Conservation (phyloP, 2,113 vertebrate genomes). For the Pseudorhombus dupliciocellatus region DNA sequence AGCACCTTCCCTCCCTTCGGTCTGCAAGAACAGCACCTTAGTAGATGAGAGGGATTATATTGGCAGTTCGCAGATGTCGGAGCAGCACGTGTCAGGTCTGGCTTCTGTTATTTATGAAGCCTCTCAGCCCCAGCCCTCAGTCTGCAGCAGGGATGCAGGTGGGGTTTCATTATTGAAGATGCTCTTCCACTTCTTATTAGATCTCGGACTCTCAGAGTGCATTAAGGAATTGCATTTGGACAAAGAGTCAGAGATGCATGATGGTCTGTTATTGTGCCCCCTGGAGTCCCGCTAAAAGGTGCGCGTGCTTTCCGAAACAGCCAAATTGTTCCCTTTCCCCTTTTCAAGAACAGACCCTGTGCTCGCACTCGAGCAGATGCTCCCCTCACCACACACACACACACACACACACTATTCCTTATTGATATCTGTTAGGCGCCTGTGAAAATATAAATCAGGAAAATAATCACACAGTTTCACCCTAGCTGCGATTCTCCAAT, state of each 20-base stretch:
- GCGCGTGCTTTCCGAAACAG: slow-evolving; percentile 20
- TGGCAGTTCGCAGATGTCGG: slow-evolving; percentile 70
- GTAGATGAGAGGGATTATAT: slow-evolving; percentile 71
- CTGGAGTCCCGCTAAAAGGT: slow-evolving; percentile 38
- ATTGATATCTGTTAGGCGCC: slow-evolving; percentile 41
- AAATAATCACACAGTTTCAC: background rate
- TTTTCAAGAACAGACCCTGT: slow-evolving; percentile 40
- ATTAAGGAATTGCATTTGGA: slow-evolving; percentile 80
- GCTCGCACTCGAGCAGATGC: slow-evolving; percentile 25
- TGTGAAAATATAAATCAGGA: slow-evolving; percentile 23
- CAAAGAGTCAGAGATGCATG: slow-evolving; percentile 58
- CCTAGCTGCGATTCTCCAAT: slow-evolving; percentile 27
- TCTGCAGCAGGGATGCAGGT: slow-evolving; percentile 71
- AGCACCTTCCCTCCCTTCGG: slow-evolving; percentile 29
- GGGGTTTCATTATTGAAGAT: slow-evolving; percentile 78
- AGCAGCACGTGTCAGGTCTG: slow-evolving; percentile 71
- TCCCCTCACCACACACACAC: slow-evolving; percentile 20
- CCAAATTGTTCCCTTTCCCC: slow-evolving; percentile 29
- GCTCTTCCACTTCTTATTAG: slow-evolving; percentile 79
- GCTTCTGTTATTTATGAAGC: slow-evolving; percentile 76
- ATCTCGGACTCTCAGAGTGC: slow-evolving; percentile 76
- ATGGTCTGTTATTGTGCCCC: slow-evolving; percentile 39
- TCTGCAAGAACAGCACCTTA: slow-evolving; percentile 58
- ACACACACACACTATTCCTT: background rate
- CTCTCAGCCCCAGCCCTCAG: slow-evolving; percentile 57